Percentiles rank a stretch among this genome's conserved stretches.
Conservation (phyloP, 2,797 vertebrate genomes). For the Sebastes kiyomatsui region DNA sequence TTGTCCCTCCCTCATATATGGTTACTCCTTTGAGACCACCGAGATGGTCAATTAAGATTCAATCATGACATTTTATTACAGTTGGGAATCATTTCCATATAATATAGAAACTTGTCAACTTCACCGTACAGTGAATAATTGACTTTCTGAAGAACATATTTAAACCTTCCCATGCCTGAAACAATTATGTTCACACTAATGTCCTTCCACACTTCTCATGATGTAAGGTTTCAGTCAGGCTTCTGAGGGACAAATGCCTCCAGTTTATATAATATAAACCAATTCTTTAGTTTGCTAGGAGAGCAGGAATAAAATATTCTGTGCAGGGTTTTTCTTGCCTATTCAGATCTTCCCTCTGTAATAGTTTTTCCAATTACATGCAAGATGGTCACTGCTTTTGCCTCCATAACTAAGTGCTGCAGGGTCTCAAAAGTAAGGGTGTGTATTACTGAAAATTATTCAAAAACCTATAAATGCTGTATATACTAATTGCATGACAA, state of each 20-base stretch:
- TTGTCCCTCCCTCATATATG: no score
- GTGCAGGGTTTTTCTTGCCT: background rate
- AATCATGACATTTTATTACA: background rate
- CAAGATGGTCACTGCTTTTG: no score
- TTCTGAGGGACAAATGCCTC: background rate
- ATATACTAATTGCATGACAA: background rate
- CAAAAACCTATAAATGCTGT: background rate
- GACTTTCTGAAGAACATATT: background rate
- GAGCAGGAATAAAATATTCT: background rate
- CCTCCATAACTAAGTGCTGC: background rate
- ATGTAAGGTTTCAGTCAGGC: background rate
- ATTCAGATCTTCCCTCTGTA: background rate
- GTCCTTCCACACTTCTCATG: background rate
- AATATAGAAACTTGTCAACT: background rate
- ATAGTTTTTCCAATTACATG: background rate
- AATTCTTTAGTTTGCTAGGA: background rate
- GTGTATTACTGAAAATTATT: background rate
- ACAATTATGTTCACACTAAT: background rate
- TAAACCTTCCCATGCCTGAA: background rate
- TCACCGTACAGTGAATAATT: background rate
- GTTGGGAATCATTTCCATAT: background rate
- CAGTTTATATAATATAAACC: background rate
- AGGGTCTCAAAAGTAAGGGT: background rate
- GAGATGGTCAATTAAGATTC: no score
- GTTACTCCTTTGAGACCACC: no score